phyloP scores from a whole-genome alignment of 2,113 vertebrate species.

The Tauraco erythrolophus region DNA sequence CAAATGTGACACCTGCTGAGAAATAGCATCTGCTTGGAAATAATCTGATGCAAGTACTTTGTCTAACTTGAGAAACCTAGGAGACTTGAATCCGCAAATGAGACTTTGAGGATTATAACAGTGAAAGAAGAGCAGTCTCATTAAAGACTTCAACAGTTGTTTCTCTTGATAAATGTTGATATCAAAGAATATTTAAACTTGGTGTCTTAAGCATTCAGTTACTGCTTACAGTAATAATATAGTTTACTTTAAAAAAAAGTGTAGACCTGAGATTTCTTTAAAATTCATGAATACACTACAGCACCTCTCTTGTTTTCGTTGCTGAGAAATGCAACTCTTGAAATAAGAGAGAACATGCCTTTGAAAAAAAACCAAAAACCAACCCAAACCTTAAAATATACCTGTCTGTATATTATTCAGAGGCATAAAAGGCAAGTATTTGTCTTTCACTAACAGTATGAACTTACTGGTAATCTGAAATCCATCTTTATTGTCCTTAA shows the following conservation, averaged over 20 bases:
- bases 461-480: background rate
- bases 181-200: background rate
- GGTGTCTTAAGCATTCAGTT: background rate
- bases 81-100: slow-evolving; percentile 32
- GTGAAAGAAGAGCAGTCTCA: background rate
- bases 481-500: background rate
- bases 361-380: no score
- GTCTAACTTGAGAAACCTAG: slow-evolving; percentile 51
- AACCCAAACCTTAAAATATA: background rate
- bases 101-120: slow-evolving; percentile 30
- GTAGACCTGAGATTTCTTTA: background rate
- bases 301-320: background rate
- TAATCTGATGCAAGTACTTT: slow-evolving; percentile 66
- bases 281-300: background rate
- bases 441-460: background rate
- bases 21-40: slow-evolving; percentile 74
- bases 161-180: background rate
- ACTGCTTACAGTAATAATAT: background rate
- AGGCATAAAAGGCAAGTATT: background rate
- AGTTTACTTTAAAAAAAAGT: background rate
- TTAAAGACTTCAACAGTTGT: background rate
- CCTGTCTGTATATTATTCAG: background rate
- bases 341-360: background rate
- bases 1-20: slow-evolving; percentile 75
- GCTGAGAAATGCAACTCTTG: background rate